Conservation (phyloP, 1,140 invertebrate genomes). For the Palaemon carinicauda region DNA sequence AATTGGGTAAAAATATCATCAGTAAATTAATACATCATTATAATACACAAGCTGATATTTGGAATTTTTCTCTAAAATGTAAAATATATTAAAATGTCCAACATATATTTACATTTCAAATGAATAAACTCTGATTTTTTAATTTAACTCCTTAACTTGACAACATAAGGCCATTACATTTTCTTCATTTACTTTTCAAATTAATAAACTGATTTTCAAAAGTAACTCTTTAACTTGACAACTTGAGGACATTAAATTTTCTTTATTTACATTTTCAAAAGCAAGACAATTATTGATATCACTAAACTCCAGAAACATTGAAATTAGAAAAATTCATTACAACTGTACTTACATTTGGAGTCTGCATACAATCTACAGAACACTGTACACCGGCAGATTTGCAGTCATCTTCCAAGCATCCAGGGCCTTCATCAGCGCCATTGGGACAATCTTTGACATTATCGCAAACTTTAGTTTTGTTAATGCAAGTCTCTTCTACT, state of each 20-base stretch:
- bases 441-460: constrained; percentile 87
- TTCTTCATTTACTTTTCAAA: too few relatives aligned
- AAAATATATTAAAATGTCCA: too few relatives aligned
- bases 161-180: too few relatives aligned
- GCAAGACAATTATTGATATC: too few relatives aligned
- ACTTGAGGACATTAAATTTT: too few relatives aligned
- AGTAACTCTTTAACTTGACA: too few relatives aligned
- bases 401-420: constrained; percentile 83
- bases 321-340: neutral
- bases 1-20: neutral
- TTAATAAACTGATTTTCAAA: too few relatives aligned
- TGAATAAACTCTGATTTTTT: too few relatives aligned
- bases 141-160: too few relatives aligned
- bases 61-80: neutral
- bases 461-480: constrained; percentile 74
- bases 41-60: neutral
- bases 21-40: neutral
- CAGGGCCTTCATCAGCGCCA: constrained; percentile 87
- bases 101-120: too few relatives aligned
- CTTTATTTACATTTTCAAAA: too few relatives aligned
- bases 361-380: constrained; percentile 87
- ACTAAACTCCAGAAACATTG: neutral
- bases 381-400: constrained; percentile 76
- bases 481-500: constrained; percentile 79
- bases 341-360: constrained; percentile 73